phyloP scores from a whole-genome alignment of 2,113 vertebrate genomes.

The Lichenostomus cassidix region DNA sequence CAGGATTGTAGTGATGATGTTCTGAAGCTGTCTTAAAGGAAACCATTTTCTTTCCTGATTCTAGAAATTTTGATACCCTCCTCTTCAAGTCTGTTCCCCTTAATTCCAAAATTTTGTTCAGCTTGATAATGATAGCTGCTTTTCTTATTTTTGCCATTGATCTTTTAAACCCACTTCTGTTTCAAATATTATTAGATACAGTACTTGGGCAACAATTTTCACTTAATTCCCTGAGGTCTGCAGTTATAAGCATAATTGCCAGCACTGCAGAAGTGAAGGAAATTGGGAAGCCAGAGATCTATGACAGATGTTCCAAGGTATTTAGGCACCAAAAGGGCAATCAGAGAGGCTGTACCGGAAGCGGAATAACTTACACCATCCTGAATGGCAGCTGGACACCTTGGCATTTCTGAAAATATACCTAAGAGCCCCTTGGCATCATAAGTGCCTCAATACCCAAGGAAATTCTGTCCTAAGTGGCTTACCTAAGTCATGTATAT shows the following conservation, averaged over 20 bases:
- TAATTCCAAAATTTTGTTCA: not conserved
- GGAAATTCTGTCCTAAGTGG: not conserved
- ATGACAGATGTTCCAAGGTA: not conserved
- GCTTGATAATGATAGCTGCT: not conserved
- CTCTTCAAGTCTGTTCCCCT: not conserved
- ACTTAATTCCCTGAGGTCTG: not conserved
- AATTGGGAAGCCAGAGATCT: not conserved
- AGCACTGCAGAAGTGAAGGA: not conserved
- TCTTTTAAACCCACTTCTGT: not conserved
- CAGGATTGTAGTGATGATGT: not conserved
- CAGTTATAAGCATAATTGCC: not conserved
- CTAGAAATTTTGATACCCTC: not conserved
- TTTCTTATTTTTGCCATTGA: not conserved
- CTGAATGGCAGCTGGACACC: not conserved
- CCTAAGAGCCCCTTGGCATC: not conserved
- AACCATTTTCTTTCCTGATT: not conserved
- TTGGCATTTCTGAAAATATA: not conserved
- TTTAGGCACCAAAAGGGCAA: not conserved
- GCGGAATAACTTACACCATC: not conserved
- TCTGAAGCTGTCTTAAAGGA: not conserved
- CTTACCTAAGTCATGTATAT: not conserved
- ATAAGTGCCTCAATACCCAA: not conserved
- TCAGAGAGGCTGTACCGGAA: not conserved
- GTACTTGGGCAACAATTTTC: not conserved
- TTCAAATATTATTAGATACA: not conserved